Base-by-base conservation (phyloP, 2,113 vertebrate species). In the Gymnocephalus cernua region DNA sequence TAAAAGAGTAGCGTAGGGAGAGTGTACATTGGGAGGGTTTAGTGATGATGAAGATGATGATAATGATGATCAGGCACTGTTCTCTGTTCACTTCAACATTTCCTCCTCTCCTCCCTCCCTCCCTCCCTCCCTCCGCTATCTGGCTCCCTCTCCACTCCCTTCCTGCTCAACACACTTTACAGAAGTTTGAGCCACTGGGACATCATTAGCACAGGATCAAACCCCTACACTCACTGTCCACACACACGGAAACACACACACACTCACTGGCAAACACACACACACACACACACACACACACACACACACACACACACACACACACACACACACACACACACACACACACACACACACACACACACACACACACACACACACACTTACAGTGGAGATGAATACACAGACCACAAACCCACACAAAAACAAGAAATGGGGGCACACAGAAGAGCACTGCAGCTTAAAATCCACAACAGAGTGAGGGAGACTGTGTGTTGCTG, bases 131-230 rank as follows among this genome's bases (percentile, higher is more conserved):
- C 16, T 62, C 75, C 53, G 10, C 38, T 47, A 45, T 32, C 27
- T 47, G 50, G 32, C n/a, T 56, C 11, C 38, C 68, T 75, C 81
- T 38, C 63, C 27, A 71, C 86, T 87, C 65, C 27, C 35, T 77
- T 72, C 74, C 80, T 87, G 74, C 83, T 87, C 82, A 77, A 74
- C 81, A 85, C 81, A 79, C 91, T 89, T 87, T 84, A 82, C 80
- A 88, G 88, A 90, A 90, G 89, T 92, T 85, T 86, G 86, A 93
- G 80, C 91, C 90, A 91, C 90, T 90, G 91, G 91, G 91, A 93
- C 89, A 92, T 93, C 90, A 93, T 93, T 93, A 93, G 90, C 85
- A 90, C 83, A 86, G 86, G 88, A 93, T 93, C 88, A 93, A 92
- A 92, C 91, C 82, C 74, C 83, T 38, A 76, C 84, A 80, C 79